A percentile compares a stretch with the other conserved stretches of the same genome.
Evolutionary conservation across 2,888 invertebrate genomes (phyloP).

Genomic region (Lampropteryx suffumata): DNA sequence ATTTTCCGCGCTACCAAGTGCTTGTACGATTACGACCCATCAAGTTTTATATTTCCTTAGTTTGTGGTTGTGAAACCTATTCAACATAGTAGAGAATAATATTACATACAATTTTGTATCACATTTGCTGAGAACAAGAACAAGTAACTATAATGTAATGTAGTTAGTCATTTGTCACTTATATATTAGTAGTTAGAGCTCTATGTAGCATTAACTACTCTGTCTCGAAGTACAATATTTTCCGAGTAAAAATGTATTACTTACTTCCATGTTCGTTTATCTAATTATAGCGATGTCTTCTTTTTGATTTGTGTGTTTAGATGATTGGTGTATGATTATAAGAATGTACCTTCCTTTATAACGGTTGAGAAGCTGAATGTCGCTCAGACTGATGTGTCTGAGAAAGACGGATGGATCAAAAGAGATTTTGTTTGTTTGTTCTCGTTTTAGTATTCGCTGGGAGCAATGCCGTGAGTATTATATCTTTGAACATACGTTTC

Average conservation of each 20-base stretch:
- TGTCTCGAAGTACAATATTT: too few species aligned
- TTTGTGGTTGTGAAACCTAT: too few species aligned
- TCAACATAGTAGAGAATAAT: too few species aligned
- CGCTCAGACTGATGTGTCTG: conserved; percentile 27
- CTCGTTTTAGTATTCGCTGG: conserved; percentile 41
- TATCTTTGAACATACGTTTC: neutral
- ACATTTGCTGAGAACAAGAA: too few species aligned
- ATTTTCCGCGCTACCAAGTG: conserved; percentile 65
- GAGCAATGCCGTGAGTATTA: conserved; percentile 58
- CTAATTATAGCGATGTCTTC: neutral
- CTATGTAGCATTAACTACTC: too few species aligned
- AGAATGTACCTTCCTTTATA: conserved; percentile 26
- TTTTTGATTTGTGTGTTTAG: conserved; percentile 8
- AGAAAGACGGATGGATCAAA: conserved; percentile 33
- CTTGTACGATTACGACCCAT: conserved; percentile 63
- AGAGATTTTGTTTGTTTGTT: conserved; percentile 42
- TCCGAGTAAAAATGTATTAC: neutral
- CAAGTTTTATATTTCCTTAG: conserved; percentile 64
- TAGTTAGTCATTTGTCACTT: too few species aligned
- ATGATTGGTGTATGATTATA: conserved; percentile 20
- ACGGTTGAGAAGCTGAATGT: conserved; percentile 21
- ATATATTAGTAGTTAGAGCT: too few species aligned
- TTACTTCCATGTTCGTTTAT: neutral
- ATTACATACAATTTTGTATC: too few species aligned
- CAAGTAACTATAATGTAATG: too few species aligned